Base-by-base conservation (phyloP, 2,113 vertebrate genomes). In the Xenus cinereus region DNA sequence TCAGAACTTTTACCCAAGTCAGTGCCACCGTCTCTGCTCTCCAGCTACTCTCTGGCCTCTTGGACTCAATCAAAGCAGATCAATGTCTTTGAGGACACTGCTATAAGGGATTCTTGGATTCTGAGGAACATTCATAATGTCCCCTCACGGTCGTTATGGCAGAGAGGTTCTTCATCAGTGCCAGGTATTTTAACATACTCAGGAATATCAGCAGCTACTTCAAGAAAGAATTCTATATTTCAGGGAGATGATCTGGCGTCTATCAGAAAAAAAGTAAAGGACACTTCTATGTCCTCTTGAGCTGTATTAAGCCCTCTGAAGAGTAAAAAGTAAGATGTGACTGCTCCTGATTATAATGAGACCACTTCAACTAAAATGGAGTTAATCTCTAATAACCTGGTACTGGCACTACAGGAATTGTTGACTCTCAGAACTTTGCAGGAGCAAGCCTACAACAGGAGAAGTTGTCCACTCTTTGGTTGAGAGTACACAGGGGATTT, bases 41-140 rank as follows among this genome's bases (percentile, higher is more conserved):
- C 27, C 64, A 87, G n/a, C 26, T 37, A 21, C 50, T 33, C 50
- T 32, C 73, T 67, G 37, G 12, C 71, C 43, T 73, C 56, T 24
- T 22, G 13, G 39, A 68, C 11, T 43, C 28, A 32, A 54, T 6
- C 41, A 35, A 41, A 54, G 74, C 39, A 84, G 24, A 82, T 21
- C 62, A 41, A 0, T 13, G 23, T 15, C 75, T 63, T 28, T n/a
- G 56, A 82, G 51, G 39, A 37, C 6, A 41, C 10, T 62, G 54
- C 48, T 79, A 0, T 5, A 19, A 28, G 17, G 22, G n/a, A 76
- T 60, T 79, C 0, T 0, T n/a, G 51, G 46, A 41, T 79, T 75
- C 53, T n/a, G 30, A 82, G 8, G 20, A 85, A 50, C 39, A 16
- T 14, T 64, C 14, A 5, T 33, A 15, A 20, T 3, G 2, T 32